These are phyloP conservation scores for Sceloporus tristichus DNA, from an alignment of 2,113 vertebrate species.

Conservation along the genomic window DNA sequence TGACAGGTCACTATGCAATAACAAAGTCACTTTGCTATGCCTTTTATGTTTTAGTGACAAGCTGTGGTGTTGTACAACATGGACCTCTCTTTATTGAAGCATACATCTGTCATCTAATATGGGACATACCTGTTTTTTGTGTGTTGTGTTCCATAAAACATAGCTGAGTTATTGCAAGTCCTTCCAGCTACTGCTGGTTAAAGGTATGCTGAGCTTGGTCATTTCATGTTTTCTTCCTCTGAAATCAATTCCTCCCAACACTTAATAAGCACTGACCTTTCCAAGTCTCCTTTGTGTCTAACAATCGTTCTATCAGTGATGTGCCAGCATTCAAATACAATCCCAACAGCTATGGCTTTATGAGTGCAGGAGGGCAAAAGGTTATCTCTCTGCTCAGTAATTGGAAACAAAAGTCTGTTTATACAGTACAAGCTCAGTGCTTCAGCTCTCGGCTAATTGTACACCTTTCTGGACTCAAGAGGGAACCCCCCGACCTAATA, in stretches of 20 bases:
- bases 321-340: conserved; percentile 23
- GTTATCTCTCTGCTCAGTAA: conserved; percentile 6
- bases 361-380: conserved; percentile 21
- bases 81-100: neutral
- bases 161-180: neutral
- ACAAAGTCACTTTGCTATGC: neutral
- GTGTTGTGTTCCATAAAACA: neutral
- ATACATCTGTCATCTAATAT: neutral
- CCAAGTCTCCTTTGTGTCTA: conserved; percentile 24
- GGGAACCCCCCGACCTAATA: neutral
- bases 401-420: conserved; percentile 11
- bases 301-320: conserved; percentile 18
- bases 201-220: neutral
- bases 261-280: conserved; percentile 35
- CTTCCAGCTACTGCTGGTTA: neutral
- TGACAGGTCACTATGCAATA: neutral
- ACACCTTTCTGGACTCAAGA: neutral
- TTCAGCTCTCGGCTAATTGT: neutral
- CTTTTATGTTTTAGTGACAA: neutral
- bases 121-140: neutral
- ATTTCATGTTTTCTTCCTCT: conserved; percentile 10
- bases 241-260: conserved; percentile 11
- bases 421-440: neutral
- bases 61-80: neutral
- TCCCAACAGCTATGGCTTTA: neutral